phyloP scores from a whole-genome alignment of 2,888 invertebrate genomes.

The Drosophila mimetica region DNA sequence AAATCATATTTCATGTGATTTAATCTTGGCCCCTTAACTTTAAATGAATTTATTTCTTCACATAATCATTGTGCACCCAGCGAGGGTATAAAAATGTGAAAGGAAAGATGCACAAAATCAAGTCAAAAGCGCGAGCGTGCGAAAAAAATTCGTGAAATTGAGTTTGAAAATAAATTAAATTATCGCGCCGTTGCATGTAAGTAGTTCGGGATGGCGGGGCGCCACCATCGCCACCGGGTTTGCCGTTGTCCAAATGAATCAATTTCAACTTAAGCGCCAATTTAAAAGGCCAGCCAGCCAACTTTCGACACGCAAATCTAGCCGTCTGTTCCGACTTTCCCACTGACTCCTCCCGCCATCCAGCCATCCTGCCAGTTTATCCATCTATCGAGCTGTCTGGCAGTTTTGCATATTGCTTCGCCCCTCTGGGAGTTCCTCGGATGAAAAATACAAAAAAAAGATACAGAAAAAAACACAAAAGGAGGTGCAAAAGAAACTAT shows the following conservation, averaged over 20 bases:
- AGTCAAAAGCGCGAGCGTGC: slow-evolving; percentile 54
- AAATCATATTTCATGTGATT: no score
- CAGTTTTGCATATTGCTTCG: slow-evolving; percentile 68
- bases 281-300: slow-evolving; percentile 62
- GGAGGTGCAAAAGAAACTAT: slow-evolving; percentile 36
- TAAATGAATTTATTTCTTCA: not conserved
- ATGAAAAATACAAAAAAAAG: not conserved
- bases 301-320: slow-evolving; percentile 67
- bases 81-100: slow-evolving; percentile 22
- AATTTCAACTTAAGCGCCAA: slow-evolving; percentile 78
- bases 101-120: slow-evolving; percentile 64
- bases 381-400: slow-evolving; percentile 43
- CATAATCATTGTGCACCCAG: not conserved
- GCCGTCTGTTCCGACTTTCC: slow-evolving; percentile 22
- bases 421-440: slow-evolving; percentile 6
- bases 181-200: slow-evolving; percentile 66
- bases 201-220: slow-evolving; percentile 51
- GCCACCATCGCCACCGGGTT: slow-evolving; percentile 10
- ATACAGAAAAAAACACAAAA: slow-evolving; percentile 22
- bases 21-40: no score
- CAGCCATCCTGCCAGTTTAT: slow-evolving; percentile 35
- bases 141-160: slow-evolving; percentile 61
- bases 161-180: slow-evolving; percentile 79
- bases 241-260: slow-evolving; percentile 64
- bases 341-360: not conserved